Evolutionary conservation across 2,113 vertebrate genomes (phyloP).

Genomic region (Nematolebias whitei): DNA sequence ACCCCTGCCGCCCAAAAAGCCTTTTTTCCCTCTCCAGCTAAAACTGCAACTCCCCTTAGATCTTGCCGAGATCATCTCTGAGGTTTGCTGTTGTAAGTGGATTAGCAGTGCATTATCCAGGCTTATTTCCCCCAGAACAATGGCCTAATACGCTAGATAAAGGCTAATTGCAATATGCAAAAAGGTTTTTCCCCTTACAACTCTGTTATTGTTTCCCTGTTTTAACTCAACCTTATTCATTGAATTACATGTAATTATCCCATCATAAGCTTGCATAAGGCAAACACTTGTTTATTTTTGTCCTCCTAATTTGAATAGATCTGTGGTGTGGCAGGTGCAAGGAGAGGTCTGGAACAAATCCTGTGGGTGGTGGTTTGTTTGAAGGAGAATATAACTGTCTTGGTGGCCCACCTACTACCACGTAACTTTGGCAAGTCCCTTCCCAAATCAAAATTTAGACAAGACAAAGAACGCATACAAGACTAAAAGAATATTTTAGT

Average conservation of each 20-base stretch:
- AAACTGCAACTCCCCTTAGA: constrained; percentile 65
- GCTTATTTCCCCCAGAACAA: constrained; percentile 73
- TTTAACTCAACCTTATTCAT: constrained; percentile 54
- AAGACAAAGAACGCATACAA: constrained; percentile 20
- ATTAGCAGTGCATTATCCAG: constrained; percentile 76
- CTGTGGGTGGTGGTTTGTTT: constrained; percentile 71
- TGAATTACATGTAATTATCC: constrained; percentile 75
- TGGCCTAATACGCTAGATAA: constrained; percentile 74
- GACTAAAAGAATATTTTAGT: constrained; percentile 9
- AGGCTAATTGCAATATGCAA: constrained; percentile 78
- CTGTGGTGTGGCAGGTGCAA: constrained; percentile 73
- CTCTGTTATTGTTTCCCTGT: constrained; percentile 31
- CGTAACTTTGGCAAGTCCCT: constrained; percentile 63
- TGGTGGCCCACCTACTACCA: constrained; percentile 59
- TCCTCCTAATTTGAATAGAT: constrained; percentile 46
- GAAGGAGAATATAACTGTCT: constrained; percentile 74
- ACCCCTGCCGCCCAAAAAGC: constrained; percentile 66
- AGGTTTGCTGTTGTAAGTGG: constrained; percentile 76
- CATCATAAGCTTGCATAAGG: constrained; percentile 64
- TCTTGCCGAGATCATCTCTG: constrained; percentile 68
- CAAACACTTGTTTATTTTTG: constrained; percentile 66
- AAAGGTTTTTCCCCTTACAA: constrained; percentile 59
- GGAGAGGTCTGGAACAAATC: constrained; percentile 71
- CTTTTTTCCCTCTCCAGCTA: constrained; percentile 65
- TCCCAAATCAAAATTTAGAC: constrained; percentile 9